Conservation (phyloP, 2,797 vertebrate genomes). For the Antennarius maculatus region DNA sequence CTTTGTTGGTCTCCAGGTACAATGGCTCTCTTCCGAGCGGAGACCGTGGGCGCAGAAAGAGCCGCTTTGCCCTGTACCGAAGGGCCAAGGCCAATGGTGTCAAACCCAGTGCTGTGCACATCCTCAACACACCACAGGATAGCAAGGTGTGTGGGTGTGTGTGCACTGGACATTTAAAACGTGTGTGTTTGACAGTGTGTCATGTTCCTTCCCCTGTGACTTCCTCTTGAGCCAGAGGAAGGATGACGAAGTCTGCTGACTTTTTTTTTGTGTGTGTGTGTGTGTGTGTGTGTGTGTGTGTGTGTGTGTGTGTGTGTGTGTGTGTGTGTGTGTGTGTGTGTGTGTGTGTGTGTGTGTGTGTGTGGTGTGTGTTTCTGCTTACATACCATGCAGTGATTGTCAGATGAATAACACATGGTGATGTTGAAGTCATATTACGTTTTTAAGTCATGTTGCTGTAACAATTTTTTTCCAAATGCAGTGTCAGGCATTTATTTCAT, state of each 20-base stretch:
- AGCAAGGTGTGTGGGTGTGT: conserved; percentile 85
- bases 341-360: not conserved
- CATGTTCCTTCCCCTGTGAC: conserved; percentile 59
- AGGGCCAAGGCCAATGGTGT: conserved; percentile 93
- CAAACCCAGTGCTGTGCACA: conserved; percentile 94
- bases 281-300: not conserved
- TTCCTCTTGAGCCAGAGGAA: conserved; percentile 47
- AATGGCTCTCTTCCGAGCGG: conserved; percentile 97
- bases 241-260: conserved; percentile 41
- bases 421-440: not conserved
- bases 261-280: not conserved
- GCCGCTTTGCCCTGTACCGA: conserved; percentile 94
- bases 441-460: not conserved
- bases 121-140: conserved; percentile 94
- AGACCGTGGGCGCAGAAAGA: conserved; percentile 94
- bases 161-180: not conserved
- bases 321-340: not conserved
- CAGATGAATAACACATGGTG: not conserved
- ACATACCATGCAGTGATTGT: not conserved
- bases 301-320: not conserved
- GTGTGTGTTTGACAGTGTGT: conserved; percentile 26
- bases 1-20: conserved; percentile 82
- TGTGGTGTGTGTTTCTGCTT: not conserved
- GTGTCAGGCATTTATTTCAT: too few species aligned
- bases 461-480: too few species aligned